These are phyloP conservation scores for Drosophila cardini DNA, from an alignment of 1,140 invertebrate genomes.

Conservation along the genomic window DNA sequence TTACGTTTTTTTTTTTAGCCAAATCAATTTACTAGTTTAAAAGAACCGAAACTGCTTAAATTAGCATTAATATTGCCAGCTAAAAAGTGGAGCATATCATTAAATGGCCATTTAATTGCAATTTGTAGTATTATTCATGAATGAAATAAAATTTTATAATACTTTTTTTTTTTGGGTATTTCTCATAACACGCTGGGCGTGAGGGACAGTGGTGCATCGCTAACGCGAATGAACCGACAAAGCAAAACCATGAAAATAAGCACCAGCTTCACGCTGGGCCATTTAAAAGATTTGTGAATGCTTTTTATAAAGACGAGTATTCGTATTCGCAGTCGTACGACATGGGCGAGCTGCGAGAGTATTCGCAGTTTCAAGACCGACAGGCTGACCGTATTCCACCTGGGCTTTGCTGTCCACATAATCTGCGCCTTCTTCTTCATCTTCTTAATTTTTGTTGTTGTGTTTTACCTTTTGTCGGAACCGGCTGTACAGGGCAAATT, in stretches of 20 bases:
- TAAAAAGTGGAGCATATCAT: conserved; percentile 11
- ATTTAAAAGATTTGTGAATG: conserved; percentile 76
- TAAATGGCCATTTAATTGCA: conserved; percentile 18
- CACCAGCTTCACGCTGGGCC: conserved; percentile 64
- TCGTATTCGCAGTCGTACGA: conserved; percentile 24
- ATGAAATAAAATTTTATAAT: conserved; percentile 6
- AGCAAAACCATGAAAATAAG: conserved; percentile 36
- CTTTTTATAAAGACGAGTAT: conserved; percentile 65
- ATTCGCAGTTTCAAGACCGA: conserved; percentile 29
- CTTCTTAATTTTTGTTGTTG: conserved; percentile 17
- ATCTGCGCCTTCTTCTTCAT: conserved; percentile 25
- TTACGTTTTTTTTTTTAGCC: background rate
- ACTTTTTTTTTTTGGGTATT: conserved; percentile 12
- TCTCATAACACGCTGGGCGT: conserved; percentile 16
- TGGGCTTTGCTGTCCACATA: conserved; percentile 39
- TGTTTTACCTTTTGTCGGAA: conserved; percentile 36
- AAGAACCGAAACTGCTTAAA: background rate
- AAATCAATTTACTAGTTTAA: background rate
- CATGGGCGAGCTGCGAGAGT: conserved; percentile 42
- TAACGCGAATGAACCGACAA: conserved; percentile 47
- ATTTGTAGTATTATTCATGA: conserved; percentile 14
- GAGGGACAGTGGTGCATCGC: conserved; percentile 49
- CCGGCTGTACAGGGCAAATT: conserved; percentile 46
- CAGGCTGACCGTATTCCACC: conserved; percentile 12
- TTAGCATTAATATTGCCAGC: background rate